Evolutionary conservation across 2,113 vertebrate genomes (phyloP), one percentile per base, ranked within the genome.

Genomic region (Colinus virginianus): DNA sequence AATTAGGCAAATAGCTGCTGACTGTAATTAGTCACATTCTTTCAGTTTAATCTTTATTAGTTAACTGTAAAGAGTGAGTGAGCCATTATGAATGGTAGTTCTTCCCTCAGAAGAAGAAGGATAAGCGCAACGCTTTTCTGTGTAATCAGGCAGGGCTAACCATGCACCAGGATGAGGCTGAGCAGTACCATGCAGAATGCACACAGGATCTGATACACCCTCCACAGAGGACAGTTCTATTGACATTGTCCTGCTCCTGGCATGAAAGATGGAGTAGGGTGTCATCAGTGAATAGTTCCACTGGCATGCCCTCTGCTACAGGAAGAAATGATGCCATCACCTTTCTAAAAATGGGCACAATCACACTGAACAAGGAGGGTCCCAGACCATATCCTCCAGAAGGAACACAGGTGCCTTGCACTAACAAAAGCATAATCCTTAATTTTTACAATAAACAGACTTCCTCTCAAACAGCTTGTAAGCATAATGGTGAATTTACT

Each of bases 31-130:
- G 55, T 69, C 66, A 72, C 61, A 69, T 63, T 72, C 28, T 90
- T 87, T 80, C 75, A n/a, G 51, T 79, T 87, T 49, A 82, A 87
- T 45, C 67, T 92, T 89, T 63, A 77, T 72, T 90, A 79, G 42
- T 61, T 82, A 71, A 59, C 34, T 19, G 30, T 75, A 82, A 63
- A 23, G n/a, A 90, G 7, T 16, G 26, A 4, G 11, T 55, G 38
- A 83, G 22, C 43, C n/a, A 23, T 46, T 74, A 49, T 26, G 42
- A 87, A 83, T 32, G 26, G 26, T 8, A 80, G 34, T 28, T 77
- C 55, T 78, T 79, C 68, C 56, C 43, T 86, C 49, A 63, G 46
- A 90, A 80, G 38, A 10, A 61, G n/a, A 22, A 61, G n/a, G 30
- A 61, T 43, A 38, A 76, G 42, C 13, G 17, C 26, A 42, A 1